These are phyloP conservation scores for Dolichoris vasculosae DNA, from an alignment of 1,140 invertebrate species.

Conservation along the genomic window DNA sequence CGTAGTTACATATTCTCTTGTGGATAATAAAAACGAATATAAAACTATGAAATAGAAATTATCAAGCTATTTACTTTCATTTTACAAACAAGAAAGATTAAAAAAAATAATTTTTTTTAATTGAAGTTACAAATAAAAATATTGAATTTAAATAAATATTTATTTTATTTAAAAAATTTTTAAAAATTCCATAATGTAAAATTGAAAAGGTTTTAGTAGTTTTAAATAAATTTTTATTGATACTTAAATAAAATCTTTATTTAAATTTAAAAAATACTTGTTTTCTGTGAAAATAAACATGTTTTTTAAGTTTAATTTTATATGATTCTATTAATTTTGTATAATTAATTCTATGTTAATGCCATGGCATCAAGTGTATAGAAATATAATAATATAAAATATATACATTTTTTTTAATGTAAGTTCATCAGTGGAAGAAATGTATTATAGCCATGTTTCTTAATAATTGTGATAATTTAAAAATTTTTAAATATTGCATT, in stretches of 20 bases:
- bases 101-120: slow-evolving; percentile 1
- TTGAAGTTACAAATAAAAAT: background rate
- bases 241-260: background rate
- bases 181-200: background rate
- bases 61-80: background rate
- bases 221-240: background rate
- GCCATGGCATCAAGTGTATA: slow-evolving; percentile 7
- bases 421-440: too few species aligned
- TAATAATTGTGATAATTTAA: background rate
- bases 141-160: background rate
- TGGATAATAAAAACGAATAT: slow-evolving; percentile 55
- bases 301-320: background rate
- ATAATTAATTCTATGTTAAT: background rate
- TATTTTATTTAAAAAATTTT: background rate
- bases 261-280: background rate
- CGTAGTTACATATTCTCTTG: background rate
- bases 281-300: background rate
- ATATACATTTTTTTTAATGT: background rate
- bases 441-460: background rate
- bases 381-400: slow-evolving; percentile 13
- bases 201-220: background rate
- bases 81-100: background rate
- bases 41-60: slow-evolving; percentile 52
- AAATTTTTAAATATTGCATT: background rate
- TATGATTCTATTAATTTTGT: slow-evolving; percentile 6